Base-by-base conservation (phyloP, 2,888 invertebrate species). In the Drosophila pegasa region DNA sequence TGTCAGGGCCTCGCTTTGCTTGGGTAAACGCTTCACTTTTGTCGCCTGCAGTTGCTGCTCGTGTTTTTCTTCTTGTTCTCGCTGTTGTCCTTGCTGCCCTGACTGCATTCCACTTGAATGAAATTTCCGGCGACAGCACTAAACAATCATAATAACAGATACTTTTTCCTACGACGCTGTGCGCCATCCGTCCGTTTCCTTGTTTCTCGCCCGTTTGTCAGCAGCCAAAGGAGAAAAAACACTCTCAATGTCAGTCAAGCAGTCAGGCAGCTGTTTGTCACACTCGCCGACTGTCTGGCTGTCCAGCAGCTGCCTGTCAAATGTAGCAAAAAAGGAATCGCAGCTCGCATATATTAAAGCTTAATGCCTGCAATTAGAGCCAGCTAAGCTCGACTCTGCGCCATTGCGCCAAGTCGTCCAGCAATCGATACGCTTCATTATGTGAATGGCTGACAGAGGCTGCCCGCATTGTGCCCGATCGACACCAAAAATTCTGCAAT, bases 61-160 rank as follows among this genome's bases (percentile, higher is more conserved):
- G 10, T 40, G 12, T 18, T 18, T 10, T 10, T 16, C 2, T 18
- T 18, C 1, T 18, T 55, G 1, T 52, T 60, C n/a, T 66, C 52
- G 10, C 2, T 50, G 4, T 18, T 10, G 6, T 14, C 27, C 56
- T 68, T 65, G 56, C 18, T 22, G 31, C 31, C 54, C 52, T 45
- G 51, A 52, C 51, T 56, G 40, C 40, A 61, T 84, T 81, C 56
- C 78, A 87, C 79, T 87, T 75, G 88, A 84, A 87, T 80, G 85
- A 87, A 80, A 88, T 87, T 84, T 85, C 84, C 84, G 85, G 69
- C 87, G 87, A 85, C 89, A 85, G 87, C 82, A 71, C 88, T 87
- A 89, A 85, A 85, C 89, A 89, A 88, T 89, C 89, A 89, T 87
- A 85, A 89, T 75, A 87, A 71, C 70, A 87, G 76, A 89, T 87